These are phyloP conservation scores for Chromoteleia sp. DNA, from an alignment of 2,888 invertebrate species.

Conservation along the genomic window DNA sequence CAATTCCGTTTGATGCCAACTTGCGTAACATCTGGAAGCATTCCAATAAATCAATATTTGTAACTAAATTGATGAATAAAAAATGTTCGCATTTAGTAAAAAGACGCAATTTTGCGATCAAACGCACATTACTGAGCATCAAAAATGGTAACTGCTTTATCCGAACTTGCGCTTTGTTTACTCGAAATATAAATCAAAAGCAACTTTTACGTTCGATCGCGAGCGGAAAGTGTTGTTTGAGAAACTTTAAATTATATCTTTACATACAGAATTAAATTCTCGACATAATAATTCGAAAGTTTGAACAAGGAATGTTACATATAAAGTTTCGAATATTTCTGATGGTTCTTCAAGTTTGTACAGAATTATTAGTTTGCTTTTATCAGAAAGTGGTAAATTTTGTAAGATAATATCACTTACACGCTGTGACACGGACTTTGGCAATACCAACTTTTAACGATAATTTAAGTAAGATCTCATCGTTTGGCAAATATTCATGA, in stretches of 20 bases:
- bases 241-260: constrained; percentile 30
- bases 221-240: constrained; percentile 5
- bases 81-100: constrained; percentile 1
- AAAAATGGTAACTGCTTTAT: too few relatives aligned
- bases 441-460: constrained; percentile 39
- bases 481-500: constrained; percentile 24
- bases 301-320: constrained; percentile 26
- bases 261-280: constrained; percentile 24
- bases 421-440: constrained; percentile 21
- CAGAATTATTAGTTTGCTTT: constrained; percentile 28
- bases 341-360: constrained; percentile 9
- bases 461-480: constrained; percentile 35
- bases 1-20: constrained; percentile 24
- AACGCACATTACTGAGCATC: too few relatives aligned
- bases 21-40: constrained; percentile 25
- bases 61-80: constrained; percentile 28
- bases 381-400: constrained; percentile 37
- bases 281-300: constrained; percentile 27
- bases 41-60: constrained; percentile 35
- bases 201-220: too few relatives aligned
- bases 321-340: constrained; percentile 32
- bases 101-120: neutral
- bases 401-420: constrained; percentile 36
- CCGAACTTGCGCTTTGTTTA: too few relatives aligned
- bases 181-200: too few relatives aligned